Base-by-base conservation (phyloP, 2,888 invertebrate species). In the Rotaria macrura region DNA sequence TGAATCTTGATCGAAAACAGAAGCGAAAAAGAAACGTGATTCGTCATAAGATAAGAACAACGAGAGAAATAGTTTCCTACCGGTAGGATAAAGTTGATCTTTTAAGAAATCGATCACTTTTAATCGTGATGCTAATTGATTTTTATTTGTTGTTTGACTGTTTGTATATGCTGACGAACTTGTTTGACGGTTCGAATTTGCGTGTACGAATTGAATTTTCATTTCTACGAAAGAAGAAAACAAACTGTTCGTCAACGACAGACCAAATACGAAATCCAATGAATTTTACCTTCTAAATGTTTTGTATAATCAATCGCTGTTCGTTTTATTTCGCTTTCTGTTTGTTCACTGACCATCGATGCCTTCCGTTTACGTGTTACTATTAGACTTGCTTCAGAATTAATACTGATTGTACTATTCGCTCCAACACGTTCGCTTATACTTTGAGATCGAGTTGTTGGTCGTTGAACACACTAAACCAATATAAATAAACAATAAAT, bases 381-480 rank as follows among this genome's bases (percentile, higher is more conserved):
- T 17, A 65, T 65, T 14, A 34, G 34, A 17, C 20, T 34, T 38
- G 34, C 5, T 34, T 65, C 65, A 20, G 1, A 34, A 34, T 14
- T 65, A 65, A 23, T 54, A 54, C 65, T 49, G 3, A 17, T 65
- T 25, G 25, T n/a, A 43, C 23, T 43, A 25, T 9, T 43, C n/a
- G 43, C 4, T 25, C 43, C 25, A 9, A 12, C 43, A 43, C 79
- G 79, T 79, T 79, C 43, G 43, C 79, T 40, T 38, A 79, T 79
- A 79, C 79, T 79, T 43, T 38, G 40, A 43, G 79, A 79, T 25
- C 79, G 79, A 25, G 79, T 79, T 79, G 79, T 79, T 25, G 79
- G 79, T 43, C 79, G 79, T 79, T 79, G 79, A 43, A 23, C 43
- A 43, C 2, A 20, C 55, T 57, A 57, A 57, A 29, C 2, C 29